Base-by-base conservation (phyloP, 2,797 vertebrate genomes). In the Pseudopleuronectes americanus region DNA sequence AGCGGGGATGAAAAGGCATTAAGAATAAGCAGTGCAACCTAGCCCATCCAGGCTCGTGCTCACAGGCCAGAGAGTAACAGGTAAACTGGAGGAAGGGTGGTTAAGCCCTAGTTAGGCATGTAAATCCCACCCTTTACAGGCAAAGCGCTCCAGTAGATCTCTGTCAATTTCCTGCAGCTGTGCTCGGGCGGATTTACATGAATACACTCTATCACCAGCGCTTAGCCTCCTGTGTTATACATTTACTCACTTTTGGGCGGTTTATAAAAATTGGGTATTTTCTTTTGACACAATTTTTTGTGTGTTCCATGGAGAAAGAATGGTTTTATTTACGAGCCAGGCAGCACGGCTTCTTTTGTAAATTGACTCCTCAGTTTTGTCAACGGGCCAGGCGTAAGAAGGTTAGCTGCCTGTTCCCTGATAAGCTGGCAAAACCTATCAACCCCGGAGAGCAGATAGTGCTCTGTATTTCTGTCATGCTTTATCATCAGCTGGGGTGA, bases 41-140 rank as follows among this genome's bases (percentile, higher is more conserved):
- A 69, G 82, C 90, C 81, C 81, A 84, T 78, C 71, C 85, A 84
- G 85, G 77, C 86, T 22, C 33, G n/a, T 74, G 87, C 92, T 92
- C 88, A 71, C 80, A 90, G 89, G 88, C 84, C 85, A 79, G 75
- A 74, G 88, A 86, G 91, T 94, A 94, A 92, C 94, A 95, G 94
- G 94, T 95, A 93, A 93, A 94, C 91, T 92, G 90, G 68, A 84
- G 91, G 91, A 92, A 92, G 93, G 92, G 84, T 81, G 89, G 87
- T 91, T 95, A 95, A 95, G 94, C 94, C 93, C 90, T 95, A 92
- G 93, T 95, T 95, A 94, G 92, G 92, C 93, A 95, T 95, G 94
- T 95, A 95, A 95, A 95, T 95, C 94, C 95, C 93, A 94, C 93
- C 93, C 92, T 94, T 93, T 94, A 94, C 93, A 94, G 94, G 90